Evolutionary conservation across 2,113 vertebrate species (phyloP).

Genomic region (Burhinus oedicnemus): DNA sequence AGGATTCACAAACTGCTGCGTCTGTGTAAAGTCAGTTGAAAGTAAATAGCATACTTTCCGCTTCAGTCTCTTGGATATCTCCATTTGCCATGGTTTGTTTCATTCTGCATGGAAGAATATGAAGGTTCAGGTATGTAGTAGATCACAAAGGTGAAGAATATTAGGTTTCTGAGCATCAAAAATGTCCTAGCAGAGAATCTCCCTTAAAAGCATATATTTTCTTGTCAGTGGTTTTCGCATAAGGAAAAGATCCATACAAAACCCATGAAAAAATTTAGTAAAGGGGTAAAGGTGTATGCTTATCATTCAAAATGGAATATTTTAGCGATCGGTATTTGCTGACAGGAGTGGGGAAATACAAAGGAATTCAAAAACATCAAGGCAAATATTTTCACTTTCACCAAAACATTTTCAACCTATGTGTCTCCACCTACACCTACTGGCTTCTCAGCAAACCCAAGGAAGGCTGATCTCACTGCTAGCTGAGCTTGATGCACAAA

Average conservation of each 20-base stretch:
- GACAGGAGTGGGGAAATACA: neutral
- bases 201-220: neutral
- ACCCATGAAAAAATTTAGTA: neutral
- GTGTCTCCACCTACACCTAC: neutral
- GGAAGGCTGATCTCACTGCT: neutral
- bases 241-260: neutral
- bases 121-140: neutral
- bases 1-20: conserved; percentile 22
- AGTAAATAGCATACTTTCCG: conserved; percentile 21
- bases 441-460: neutral
- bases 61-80: conserved; percentile 13
- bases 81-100: conserved; percentile 12
- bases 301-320: neutral
- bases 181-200: neutral
- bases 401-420: neutral
- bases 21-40: conserved; percentile 55
- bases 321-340: neutral
- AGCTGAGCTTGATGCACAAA: neutral
- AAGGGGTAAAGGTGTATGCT: neutral
- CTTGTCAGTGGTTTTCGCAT: neutral
- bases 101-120: neutral
- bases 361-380: neutral
- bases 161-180: neutral
- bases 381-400: neutral
- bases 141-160: neutral